Conservation (phyloP, 2,888 invertebrate genomes). For the Hylaea fasciaria region DNA sequence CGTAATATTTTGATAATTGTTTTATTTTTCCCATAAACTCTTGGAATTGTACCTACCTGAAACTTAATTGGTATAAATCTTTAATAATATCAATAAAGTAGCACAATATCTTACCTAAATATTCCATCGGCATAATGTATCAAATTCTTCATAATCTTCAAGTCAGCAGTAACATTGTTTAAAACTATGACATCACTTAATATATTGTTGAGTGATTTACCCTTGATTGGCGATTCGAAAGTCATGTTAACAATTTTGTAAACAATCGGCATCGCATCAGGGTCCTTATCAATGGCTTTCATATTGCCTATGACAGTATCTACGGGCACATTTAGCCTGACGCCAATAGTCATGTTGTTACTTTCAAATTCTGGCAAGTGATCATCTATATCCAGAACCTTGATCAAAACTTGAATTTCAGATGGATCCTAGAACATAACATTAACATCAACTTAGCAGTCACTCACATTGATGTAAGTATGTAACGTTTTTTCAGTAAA, state of each 20-base stretch:
- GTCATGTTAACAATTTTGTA: slow-evolving; percentile 86
- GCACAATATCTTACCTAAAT: slow-evolving; percentile 85
- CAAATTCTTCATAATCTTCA: slow-evolving; percentile 88
- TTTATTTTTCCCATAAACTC: no score
- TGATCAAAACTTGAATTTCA: slow-evolving; percentile 87
- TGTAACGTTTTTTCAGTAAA: no score
- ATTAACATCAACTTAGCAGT: no score
- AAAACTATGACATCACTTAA: slow-evolving; percentile 85
- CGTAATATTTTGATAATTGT: no score
- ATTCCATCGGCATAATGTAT: slow-evolving; percentile 87
- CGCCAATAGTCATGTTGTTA: slow-evolving; percentile 88
- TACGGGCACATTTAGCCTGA: slow-evolving; percentile 89
- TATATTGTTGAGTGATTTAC: slow-evolving; percentile 74
- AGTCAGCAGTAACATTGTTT: slow-evolving; percentile 88
- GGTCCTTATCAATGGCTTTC: slow-evolving; percentile 88
- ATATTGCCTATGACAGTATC: slow-evolving; percentile 89
- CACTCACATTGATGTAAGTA: no score
- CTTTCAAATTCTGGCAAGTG: slow-evolving; percentile 88
- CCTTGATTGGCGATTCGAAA: slow-evolving; percentile 81
- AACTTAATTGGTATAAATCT: no score
- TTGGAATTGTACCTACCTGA: no score
- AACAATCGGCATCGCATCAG: slow-evolving; percentile 87
- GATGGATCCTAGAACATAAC: slow-evolving; percentile 85
- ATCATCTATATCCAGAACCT: slow-evolving; percentile 89
- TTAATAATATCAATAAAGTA: no score